Conservation (phyloP, 2,797 vertebrate genomes). For the Enteromius treurensis region DNA sequence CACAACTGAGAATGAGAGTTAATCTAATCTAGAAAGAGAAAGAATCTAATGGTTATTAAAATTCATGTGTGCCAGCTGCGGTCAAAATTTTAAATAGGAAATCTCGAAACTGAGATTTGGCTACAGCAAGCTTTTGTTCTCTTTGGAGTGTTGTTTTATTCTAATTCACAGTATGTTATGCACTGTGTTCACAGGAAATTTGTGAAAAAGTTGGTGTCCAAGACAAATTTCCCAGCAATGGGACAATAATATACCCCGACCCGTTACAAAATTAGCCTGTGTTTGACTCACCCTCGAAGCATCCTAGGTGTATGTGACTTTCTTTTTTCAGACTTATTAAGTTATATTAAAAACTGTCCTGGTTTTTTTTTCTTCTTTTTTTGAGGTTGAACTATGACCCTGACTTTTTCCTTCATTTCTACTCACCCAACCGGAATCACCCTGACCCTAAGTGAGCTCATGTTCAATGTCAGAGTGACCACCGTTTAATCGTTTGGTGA, state of each 20-base stretch:
- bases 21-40: no score
- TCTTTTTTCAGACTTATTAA: no score
- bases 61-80: background rate
- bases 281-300: no score
- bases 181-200: no score
- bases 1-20: background rate
- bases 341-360: no score
- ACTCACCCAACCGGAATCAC: slow-evolving; percentile 57
- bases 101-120: background rate
- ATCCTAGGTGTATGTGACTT: no score
- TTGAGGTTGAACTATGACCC: background rate
- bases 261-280: no score
- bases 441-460: slow-evolving; percentile 58
- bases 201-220: no score
- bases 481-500: slow-evolving; percentile 69
- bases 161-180: background rate
- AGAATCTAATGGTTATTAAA: background rate
- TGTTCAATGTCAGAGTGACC: slow-evolving; percentile 60
- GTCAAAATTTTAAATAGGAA: background rate
- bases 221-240: no score
- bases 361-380: background rate
- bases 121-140: background rate
- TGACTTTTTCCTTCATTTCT: slow-evolving; percentile 40
- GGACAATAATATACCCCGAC: background rate
- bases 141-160: background rate